Evolutionary conservation across 1,140 invertebrate genomes (phyloP), one percentile per base, ranked within the genome.

Genomic region (Monomorium pharaonis): DNA sequence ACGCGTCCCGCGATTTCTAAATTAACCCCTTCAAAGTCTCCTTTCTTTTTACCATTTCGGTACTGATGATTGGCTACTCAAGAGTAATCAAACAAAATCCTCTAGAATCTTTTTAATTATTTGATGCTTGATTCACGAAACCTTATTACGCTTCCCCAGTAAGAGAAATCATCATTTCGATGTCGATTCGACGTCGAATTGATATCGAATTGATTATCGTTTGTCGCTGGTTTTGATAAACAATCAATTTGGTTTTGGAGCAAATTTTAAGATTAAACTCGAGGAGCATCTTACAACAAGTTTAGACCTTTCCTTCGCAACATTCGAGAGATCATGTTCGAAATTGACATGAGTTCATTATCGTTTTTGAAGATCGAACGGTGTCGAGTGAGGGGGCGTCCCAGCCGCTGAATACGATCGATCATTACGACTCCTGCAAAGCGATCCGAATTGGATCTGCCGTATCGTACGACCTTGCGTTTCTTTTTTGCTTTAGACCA

Each of bases 321-420:
- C 10, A 37, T 9, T 0, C 3, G 69, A 72, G 14, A 54, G 6
- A 74, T 69, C 27, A 18, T 47, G 7, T 4, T 10, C 1, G 12
- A 18, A 44, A 24, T 47, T 69, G 21, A 47, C 0, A 16, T 67
- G 16, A 72, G 33, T 16, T 54, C n/a, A 3, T 33, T 44, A 24
- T 67, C 14, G 14, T 21, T 33, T 54, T 27, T 51, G 3, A 51
- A 33, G 62, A 72, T 83, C 67, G 37, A 58, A 14, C 12, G 27
- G 54, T 51, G 70, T 84, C 81, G 70, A 16, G 44, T 42, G 44
- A 27, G 58, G 24, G 56, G 27, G 9, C 58, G 70, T 84, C 81
- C 56, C 51, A 51, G 24, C 60, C 72, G 70, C 70, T 84, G 81
- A 62, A 77, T 63, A 72, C 81, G 81, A 84, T 21, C 58, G 72